Conservation (phyloP, 1,140 invertebrate genomes). For the Zaprionus davidi region DNA sequence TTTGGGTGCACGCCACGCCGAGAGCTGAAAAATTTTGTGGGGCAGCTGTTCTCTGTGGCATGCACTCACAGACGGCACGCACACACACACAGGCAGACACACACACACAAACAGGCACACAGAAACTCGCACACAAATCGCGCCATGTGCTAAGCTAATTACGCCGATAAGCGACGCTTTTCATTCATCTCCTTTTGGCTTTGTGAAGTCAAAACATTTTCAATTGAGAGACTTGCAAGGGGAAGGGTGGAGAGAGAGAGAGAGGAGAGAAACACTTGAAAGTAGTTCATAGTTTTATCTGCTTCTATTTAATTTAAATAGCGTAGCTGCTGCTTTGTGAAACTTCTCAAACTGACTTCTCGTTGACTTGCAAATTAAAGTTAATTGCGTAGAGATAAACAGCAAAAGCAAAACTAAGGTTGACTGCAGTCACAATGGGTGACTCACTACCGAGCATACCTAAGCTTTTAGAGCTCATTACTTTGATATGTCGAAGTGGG, state of each 20-base stretch:
- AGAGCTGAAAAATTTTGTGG: conserved; percentile 6
- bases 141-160: conserved; percentile 34
- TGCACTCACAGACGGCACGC: conserved; percentile 38
- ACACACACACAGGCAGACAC: conserved; percentile 4
- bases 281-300: background rate
- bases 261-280: background rate
- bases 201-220: conserved; percentile 20
- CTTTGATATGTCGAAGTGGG: too few species aligned
- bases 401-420: too few species aligned
- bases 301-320: conserved; percentile 1
- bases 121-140: background rate
- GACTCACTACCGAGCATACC: too few species aligned
- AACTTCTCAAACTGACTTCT: background rate
- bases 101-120: conserved; percentile 5
- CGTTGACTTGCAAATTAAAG: background rate
- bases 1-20: conserved; percentile 36
- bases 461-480: too few species aligned
- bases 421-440: too few species aligned
- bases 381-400: too few species aligned
- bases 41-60: conserved; percentile 47
- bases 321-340: background rate
- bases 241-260: background rate
- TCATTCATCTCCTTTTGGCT: conserved; percentile 34
- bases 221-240: conserved; percentile 23
- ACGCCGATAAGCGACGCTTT: conserved; percentile 47